A percentile compares a stretch with the other conserved stretches of the same genome.
Conservation (phyloP, 2,113 vertebrate species). For the Rhombomys opimus region DNA sequence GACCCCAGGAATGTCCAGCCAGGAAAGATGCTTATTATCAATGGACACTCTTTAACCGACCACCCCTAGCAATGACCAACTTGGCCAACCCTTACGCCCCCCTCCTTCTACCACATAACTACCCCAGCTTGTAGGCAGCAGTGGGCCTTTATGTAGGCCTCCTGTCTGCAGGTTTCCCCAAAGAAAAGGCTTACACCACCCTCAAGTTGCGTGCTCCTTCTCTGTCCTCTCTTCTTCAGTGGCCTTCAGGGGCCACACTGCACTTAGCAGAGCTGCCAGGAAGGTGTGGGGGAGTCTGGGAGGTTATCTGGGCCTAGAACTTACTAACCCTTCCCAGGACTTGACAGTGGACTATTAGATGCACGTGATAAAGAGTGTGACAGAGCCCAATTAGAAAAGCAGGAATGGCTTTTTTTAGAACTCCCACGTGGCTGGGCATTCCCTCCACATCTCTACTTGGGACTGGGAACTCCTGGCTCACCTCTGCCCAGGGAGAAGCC, state of each 20-base stretch:
- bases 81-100: not conserved
- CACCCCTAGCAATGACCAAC: not conserved
- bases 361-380: not conserved
- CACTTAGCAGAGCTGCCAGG: not conserved
- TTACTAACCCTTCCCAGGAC: not conserved
- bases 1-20: not conserved
- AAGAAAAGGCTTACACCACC: not conserved
- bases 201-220: not conserved
- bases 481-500: not conserved
- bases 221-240: not conserved
- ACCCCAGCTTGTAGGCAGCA: not conserved
- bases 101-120: not conserved
- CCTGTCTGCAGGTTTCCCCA: not conserved
- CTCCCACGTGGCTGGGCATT: not conserved
- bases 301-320: not conserved
- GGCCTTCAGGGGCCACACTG: not conserved
- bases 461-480: not conserved
- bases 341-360: not conserved
- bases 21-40: not conserved
- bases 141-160: not conserved
- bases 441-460: not conserved
- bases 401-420: not conserved
- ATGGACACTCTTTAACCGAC: not conserved
- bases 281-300: not conserved
- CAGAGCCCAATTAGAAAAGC: not conserved